phyloP scores from a whole-genome alignment of 2,113 vertebrate genomes.

The Boulengeromyrus knoepffleri region DNA sequence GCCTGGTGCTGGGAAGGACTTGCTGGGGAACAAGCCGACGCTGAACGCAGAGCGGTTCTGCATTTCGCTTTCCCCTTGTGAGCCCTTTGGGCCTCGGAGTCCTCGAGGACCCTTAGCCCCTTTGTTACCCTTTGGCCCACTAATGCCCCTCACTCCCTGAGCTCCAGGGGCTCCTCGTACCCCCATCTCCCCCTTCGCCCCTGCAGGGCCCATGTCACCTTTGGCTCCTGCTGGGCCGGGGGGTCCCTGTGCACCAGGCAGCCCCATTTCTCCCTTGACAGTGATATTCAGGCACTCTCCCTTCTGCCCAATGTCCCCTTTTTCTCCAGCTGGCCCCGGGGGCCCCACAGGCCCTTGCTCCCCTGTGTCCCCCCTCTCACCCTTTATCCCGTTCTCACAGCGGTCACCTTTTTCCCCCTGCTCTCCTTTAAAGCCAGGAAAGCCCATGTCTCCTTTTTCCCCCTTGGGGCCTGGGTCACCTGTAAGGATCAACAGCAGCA shows the following conservation, averaged over 20 bases:
- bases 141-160: conserved; percentile 65
- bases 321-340: conserved; percentile 59
- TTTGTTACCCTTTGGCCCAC: conserved; percentile 67
- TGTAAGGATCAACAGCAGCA: conserved; percentile 41
- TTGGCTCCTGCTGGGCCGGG: conserved; percentile 28
- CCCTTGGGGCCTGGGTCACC: conserved; percentile 76
- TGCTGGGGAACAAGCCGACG: conserved; percentile 71
- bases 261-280: conserved; percentile 62
- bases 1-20: conserved; percentile 79
- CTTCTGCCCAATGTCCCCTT: conserved; percentile 70
- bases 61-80: conserved; percentile 52
- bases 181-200: conserved; percentile 65
- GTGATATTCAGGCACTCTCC: conserved; percentile 56
- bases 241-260: conserved; percentile 34
- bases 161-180: conserved; percentile 54
- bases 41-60: conserved; percentile 73
- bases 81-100: conserved; percentile 70
- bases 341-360: conserved; percentile 50
- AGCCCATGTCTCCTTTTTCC: conserved; percentile 71
- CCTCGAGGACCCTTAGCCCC: conserved; percentile 71
- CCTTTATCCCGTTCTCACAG: conserved; percentile 75
- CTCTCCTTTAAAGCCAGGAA: conserved; percentile 73
- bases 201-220: conserved; percentile 32
- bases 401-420: conserved; percentile 74
- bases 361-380: conserved; percentile 64